Percentiles rank a stretch among this genome's conserved stretches.
Evolutionary conservation across 2,113 vertebrate species (phyloP).

Genomic region (Mesembrinibis cayennensis): DNA sequence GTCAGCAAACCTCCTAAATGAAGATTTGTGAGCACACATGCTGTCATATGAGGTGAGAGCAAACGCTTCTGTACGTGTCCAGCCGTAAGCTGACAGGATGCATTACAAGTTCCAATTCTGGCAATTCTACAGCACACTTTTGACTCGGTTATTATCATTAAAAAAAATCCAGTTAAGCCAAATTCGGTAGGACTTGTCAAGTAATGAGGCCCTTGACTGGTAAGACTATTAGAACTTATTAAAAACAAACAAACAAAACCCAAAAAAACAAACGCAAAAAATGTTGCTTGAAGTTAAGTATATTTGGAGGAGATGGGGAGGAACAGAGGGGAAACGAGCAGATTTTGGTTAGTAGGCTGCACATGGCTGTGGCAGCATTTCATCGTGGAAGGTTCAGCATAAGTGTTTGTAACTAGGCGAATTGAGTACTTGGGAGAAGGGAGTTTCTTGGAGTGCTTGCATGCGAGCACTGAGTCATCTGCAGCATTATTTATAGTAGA

Average conservation of each 20-base stretch:
- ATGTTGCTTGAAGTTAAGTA: neutral
- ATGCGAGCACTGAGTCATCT: neutral
- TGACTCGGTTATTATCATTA: neutral
- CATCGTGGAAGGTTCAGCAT: rapidly evolving
- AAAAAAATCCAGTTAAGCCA: neutral
- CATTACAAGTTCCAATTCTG: rapidly evolving
- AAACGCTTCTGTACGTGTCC: rapidly evolving
- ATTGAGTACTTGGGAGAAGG: neutral
- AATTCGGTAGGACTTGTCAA: neutral
- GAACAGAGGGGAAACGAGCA: rapidly evolving
- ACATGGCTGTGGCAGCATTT: neutral
- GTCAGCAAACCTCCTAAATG: neutral
- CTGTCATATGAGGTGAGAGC: rapidly evolving
- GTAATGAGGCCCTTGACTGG: neutral
- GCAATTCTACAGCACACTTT: neutral
- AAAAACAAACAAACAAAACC: neutral
- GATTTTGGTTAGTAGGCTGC: neutral
- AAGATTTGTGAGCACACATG: rapidly evolving
- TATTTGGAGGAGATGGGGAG: neutral
- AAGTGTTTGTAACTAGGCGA: neutral
- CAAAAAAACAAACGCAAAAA: neutral
- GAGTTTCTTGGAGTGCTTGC: neutral
- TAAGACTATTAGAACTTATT: neutral
- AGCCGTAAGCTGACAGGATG: rapidly evolving
- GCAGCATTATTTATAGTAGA: neutral